A percentile compares a stretch with the other conserved stretches of the same genome.
These are phyloP conservation scores for Chironomus tepperi DNA, from an alignment of 1,140 invertebrate genomes.

Conservation along the genomic window DNA sequence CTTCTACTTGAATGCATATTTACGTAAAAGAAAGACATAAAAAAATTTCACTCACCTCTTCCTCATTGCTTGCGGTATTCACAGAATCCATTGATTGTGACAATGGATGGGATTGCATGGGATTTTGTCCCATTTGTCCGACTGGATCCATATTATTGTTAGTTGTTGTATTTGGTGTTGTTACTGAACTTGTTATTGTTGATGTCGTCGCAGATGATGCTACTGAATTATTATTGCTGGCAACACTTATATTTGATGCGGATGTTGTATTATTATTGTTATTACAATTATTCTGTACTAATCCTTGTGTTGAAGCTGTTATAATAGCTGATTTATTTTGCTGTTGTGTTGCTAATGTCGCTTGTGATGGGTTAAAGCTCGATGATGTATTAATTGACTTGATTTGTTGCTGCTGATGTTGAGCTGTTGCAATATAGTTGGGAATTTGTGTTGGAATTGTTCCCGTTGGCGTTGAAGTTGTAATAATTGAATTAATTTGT, in stretches of 20 bases:
- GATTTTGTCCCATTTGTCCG: conserved; percentile 37
- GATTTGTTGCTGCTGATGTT: conserved; percentile 20
- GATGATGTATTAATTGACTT: conserved; percentile 15
- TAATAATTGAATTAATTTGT: conserved; percentile 16
- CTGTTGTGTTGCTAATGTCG: neutral
- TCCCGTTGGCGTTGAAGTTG: neutral
- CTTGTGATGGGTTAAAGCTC: neutral
- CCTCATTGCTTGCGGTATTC: conserved; percentile 81
- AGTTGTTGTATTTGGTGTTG: conserved; percentile 28
- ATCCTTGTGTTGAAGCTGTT: neutral
- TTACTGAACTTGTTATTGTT: conserved; percentile 28
- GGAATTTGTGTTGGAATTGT: conserved; percentile 13
- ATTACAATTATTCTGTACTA: neutral
- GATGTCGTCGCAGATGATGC: neutral
- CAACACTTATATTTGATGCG: neutral
- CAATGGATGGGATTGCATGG: conserved; percentile 40
- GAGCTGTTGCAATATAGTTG: conserved; percentile 22
- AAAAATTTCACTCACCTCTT: conserved; percentile 63
- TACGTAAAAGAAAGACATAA: neutral
- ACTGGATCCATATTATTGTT: conserved; percentile 31
- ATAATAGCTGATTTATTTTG: neutral
- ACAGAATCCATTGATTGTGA: conserved; percentile 87
- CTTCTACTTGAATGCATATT: neutral
- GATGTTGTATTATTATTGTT: neutral
- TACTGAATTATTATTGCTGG: neutral